Percentiles rank a stretch among this genome's conserved stretches.
These are phyloP conservation scores for Gavialis gangeticus DNA, from an alignment of 2,113 vertebrate genomes.

Conservation along the genomic window DNA sequence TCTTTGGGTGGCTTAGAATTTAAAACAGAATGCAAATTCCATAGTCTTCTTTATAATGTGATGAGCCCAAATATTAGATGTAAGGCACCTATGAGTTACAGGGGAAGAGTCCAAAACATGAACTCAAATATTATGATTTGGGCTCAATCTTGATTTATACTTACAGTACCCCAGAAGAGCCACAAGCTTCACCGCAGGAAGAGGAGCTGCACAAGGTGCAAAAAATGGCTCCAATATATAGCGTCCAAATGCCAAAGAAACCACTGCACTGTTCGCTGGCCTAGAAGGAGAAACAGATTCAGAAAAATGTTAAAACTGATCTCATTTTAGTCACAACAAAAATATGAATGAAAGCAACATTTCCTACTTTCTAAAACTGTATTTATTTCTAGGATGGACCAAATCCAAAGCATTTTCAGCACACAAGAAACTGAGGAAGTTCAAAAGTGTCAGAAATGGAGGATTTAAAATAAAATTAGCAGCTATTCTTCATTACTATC, in stretches of 20 bases:
- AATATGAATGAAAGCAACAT: neutral
- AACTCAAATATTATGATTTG: fast-evolving
- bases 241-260: constrained; percentile 87
- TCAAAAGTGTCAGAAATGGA: neutral
- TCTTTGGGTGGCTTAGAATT: neutral
- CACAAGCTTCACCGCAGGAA: constrained; percentile 80
- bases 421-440: neutral
- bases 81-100: neutral
- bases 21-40: fast-evolving
- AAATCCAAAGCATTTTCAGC: neutral
- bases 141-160: constrained; percentile 55
- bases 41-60: neutral
- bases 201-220: constrained; percentile 84
- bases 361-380: neutral
- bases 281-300: constrained; percentile 47
- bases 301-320: neutral
- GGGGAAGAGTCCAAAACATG: neutral
- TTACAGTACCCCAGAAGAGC: constrained; percentile 87
- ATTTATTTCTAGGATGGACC: neutral
- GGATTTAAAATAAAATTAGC: constrained; percentile 10
- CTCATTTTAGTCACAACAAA: neutral
- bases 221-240: constrained; percentile 89
- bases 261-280: constrained; percentile 85
- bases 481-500: neutral
- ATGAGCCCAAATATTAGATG: fast-evolving